These are phyloP conservation scores for Malacosoma neustria DNA, from an alignment of 2,888 invertebrate species.

Conservation along the genomic window DNA sequence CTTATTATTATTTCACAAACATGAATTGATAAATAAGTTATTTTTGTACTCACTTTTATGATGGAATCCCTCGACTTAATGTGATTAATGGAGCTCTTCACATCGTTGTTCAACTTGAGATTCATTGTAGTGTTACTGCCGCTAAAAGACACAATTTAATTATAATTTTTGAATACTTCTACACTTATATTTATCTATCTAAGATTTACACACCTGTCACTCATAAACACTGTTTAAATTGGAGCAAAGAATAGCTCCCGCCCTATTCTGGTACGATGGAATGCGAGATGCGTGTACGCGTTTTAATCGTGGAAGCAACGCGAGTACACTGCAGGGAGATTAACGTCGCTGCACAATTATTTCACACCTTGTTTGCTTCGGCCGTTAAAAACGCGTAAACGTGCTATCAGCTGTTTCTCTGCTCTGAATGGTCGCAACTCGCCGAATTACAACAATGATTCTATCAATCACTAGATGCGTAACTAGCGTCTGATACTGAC, in stretches of 20 bases:
- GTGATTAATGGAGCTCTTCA: slow-evolving; percentile 34
- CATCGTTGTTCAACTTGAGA: slow-evolving; percentile 57
- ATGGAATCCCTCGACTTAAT: slow-evolving; percentile 38
- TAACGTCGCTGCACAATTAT: slow-evolving; percentile 48
- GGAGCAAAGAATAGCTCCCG: slow-evolving; percentile 3
- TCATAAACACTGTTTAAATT: slow-evolving; percentile 25
- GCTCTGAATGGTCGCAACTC: slow-evolving; percentile 9
- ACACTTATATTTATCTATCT: not conserved
- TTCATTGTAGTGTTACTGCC: slow-evolving; percentile 44
- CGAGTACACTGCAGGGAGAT: slow-evolving; percentile 46
- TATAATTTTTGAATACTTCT: slow-evolving; percentile 4
- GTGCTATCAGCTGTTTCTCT: slow-evolving; percentile 16
- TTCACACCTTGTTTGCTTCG: slow-evolving; percentile 43
- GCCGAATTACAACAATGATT: slow-evolving; percentile 46
- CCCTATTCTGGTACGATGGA: slow-evolving; percentile 4
- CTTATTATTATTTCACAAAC: no score
- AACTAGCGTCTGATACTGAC: slow-evolving; percentile 53
- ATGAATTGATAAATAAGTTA: no score
- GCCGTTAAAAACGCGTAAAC: slow-evolving; percentile 50
- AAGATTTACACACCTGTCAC: slow-evolving; percentile 32
- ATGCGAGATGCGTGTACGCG: slow-evolving; percentile 35
- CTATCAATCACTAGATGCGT: slow-evolving; percentile 53
- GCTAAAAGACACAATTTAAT: slow-evolving; percentile 21
- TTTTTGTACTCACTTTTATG: slow-evolving; percentile 40
- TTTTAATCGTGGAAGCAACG: slow-evolving; percentile 24